Evolutionary conservation across 2,797 vertebrate genomes (phyloP).

Genomic region (Dermochelys coriacea): DNA sequence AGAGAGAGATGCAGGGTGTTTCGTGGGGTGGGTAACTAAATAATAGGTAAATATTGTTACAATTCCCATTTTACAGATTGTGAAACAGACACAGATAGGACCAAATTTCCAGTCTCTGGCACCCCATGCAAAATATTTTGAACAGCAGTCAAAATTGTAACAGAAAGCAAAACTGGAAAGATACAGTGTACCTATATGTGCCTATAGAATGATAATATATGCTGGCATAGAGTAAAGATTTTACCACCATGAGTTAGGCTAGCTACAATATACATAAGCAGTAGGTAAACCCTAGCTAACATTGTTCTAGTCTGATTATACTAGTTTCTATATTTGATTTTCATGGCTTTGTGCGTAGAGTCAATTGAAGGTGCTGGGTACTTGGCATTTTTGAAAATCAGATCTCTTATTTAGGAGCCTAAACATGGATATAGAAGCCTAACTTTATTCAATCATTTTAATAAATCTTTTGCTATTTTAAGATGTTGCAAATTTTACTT

Average conservation of each 20-base stretch:
- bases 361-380: background rate
- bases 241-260: background rate
- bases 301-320: background rate
- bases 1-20: background rate
- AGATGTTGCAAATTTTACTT: background rate
- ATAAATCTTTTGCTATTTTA: background rate
- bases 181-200: background rate
- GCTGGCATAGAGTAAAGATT: background rate
- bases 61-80: background rate
- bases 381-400: background rate
- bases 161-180: background rate
- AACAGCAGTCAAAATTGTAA: background rate
- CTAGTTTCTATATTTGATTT: background rate
- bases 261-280: rapidly evolving
- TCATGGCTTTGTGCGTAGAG: background rate
- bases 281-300: background rate
- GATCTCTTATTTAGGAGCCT: background rate
- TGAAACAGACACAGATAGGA: background rate
- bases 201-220: background rate
- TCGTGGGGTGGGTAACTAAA: background rate
- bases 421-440: background rate
- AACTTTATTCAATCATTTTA: background rate
- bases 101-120: background rate
- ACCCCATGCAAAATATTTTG: background rate
- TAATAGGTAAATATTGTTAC: background rate